Evolutionary conservation across 2,888 invertebrate genomes (phyloP).

Genomic region (Dicroscelio sp.): DNA sequence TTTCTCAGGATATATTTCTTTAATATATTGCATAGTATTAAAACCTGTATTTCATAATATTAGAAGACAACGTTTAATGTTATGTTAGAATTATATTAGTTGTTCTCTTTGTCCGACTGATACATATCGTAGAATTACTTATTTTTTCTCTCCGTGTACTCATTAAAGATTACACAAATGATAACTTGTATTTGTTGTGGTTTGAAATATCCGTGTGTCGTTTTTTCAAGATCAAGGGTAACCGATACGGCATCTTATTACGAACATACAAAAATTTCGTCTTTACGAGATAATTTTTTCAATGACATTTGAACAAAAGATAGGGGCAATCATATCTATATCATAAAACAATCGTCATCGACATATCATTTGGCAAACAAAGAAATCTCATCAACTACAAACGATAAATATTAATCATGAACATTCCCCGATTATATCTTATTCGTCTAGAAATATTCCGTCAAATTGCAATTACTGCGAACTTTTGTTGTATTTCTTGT

Average conservation of each 20-base stretch:
- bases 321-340: slow-evolving; percentile 75
- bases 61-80: no score
- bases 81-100: no score
- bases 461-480: slow-evolving; percentile 23
- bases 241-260: slow-evolving; percentile 57
- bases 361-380: slow-evolving; percentile 76
- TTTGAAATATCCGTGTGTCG: slow-evolving; percentile 49
- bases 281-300: slow-evolving; percentile 72
- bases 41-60: no score
- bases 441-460: slow-evolving; percentile 12
- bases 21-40: no score
- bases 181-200: slow-evolving; percentile 35
- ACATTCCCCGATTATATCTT: slow-evolving; percentile 50
- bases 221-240: slow-evolving; percentile 73
- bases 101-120: no score
- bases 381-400: slow-evolving; percentile 74
- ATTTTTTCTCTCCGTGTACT: no score
- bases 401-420: slow-evolving; percentile 72
- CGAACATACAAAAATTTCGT: slow-evolving; percentile 68
- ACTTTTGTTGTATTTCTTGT: no score
- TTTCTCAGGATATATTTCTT: no score
- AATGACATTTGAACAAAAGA: slow-evolving; percentile 82
- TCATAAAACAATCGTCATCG: slow-evolving; percentile 75
- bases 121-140: no score
- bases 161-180: slow-evolving; percentile 18